Evolutionary conservation across 2,888 invertebrate genomes (phyloP).

Genomic region (Phengaris alcon): DNA sequence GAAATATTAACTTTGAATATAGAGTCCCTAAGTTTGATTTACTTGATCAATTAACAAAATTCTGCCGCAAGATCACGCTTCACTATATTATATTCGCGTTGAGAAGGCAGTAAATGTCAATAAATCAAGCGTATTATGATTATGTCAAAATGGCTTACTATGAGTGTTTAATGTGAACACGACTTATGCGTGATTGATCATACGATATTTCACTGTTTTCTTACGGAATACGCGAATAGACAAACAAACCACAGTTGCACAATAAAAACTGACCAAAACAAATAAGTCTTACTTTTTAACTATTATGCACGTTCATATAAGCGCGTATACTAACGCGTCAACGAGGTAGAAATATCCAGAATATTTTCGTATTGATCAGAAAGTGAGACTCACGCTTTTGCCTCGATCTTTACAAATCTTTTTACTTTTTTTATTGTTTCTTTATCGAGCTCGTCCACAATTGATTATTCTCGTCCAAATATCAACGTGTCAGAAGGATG

Average conservation of each 20-base stretch:
- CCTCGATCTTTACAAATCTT: slow-evolving; percentile 17
- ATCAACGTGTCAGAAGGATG: slow-evolving; percentile 46
- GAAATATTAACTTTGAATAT: background rate
- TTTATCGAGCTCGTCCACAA: slow-evolving; percentile 34
- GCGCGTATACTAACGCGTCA: background rate
- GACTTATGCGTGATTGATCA: no score
- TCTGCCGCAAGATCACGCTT: background rate
- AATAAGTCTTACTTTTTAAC: background rate
- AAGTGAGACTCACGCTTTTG: slow-evolving; percentile 6
- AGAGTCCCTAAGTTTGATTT: no score
- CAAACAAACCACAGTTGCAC: background rate
- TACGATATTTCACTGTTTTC: no score
- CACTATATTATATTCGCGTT: background rate
- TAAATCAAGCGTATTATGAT: no score
- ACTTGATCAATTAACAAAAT: background rate
- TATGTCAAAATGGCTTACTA: no score
- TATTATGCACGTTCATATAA: background rate
- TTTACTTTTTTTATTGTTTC: slow-evolving; percentile 30
- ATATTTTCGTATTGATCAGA: slow-evolving; percentile 14
- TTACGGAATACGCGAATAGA: background rate
- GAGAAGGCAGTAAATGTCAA: no score
- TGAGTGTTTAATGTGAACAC: no score
- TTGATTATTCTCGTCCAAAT: slow-evolving; percentile 43
- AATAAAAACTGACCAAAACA: background rate
- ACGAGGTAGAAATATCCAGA: slow-evolving; percentile 9